Percentiles rank a stretch among this genome's conserved stretches.
phyloP scores from a whole-genome alignment of 2,888 invertebrate genomes.

The Phymatocera aterrima region DNA sequence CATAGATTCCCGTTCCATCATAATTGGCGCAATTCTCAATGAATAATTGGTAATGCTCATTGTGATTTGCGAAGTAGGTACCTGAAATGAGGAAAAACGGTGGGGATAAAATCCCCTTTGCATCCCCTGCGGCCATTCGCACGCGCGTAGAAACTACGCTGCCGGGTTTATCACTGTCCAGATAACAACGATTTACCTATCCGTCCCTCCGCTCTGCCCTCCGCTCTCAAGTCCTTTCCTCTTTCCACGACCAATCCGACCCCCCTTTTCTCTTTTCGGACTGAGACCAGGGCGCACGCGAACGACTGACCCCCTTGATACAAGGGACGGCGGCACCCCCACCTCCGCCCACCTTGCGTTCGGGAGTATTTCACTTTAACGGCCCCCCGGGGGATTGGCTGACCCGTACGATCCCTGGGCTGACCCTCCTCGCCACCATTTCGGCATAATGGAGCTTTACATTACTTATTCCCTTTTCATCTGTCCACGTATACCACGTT shows the following conservation, averaged over 20 bases:
- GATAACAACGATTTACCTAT: conserved; percentile 75
- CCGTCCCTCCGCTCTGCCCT: conserved; percentile 38
- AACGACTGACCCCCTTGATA: conserved; percentile 40
- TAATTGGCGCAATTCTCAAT: no score
- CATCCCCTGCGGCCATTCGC: conserved; percentile 57
- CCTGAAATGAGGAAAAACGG: no score
- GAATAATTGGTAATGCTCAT: neutral
- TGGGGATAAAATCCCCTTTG: conserved; percentile 52
- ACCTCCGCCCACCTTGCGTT: conserved; percentile 72
- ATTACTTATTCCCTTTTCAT: conserved; percentile 70
- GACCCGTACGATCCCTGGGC: conserved; percentile 62
- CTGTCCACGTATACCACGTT: conserved; percentile 41
- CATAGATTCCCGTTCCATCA: no score
- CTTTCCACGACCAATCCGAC: no score
- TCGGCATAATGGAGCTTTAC: conserved; percentile 74
- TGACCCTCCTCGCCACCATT: conserved; percentile 68
- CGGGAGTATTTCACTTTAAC: conserved; percentile 75
- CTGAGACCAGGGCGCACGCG: conserved; percentile 23
- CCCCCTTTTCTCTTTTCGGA: conserved; percentile 8
- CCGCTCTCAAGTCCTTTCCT: neutral
- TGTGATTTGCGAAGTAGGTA: neutral
- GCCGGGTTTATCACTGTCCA: conserved; percentile 73
- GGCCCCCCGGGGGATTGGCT: conserved; percentile 73
- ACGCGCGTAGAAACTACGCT: conserved; percentile 62
- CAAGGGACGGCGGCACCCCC: conserved; percentile 52